Evolutionary conservation across 2,888 invertebrate species (phyloP).

Genomic region (Geotrupes spiniger): DNA sequence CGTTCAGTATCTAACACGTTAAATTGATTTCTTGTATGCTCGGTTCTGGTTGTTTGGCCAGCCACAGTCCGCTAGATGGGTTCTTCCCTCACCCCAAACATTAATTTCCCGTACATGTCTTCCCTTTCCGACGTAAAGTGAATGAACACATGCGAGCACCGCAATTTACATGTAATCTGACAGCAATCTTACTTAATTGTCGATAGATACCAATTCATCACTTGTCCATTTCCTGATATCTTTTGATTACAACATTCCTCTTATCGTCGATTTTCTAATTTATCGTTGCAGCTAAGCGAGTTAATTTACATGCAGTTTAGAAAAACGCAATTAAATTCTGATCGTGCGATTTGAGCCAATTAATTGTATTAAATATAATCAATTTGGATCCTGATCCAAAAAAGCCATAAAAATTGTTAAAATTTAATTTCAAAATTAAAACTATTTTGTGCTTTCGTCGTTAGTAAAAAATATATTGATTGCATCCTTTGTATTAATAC

Average conservation of each 20-base stretch:
- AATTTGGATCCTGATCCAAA: too few relatives aligned
- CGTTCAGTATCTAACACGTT: conserved; percentile 30
- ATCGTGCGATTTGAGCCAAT: too few relatives aligned
- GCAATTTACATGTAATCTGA: conserved; percentile 41
- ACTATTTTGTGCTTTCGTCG: too few relatives aligned
- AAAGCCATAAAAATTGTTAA: too few relatives aligned
- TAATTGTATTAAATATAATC: too few relatives aligned
- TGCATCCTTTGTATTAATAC: too few relatives aligned
- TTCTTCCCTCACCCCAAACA: conserved; percentile 42
- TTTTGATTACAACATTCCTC: conserved; percentile 3
- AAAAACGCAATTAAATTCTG: too few relatives aligned
- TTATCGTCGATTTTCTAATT: too few relatives aligned
- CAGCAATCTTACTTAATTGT: conserved; percentile 40
- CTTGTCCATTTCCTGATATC: conserved; percentile 21
- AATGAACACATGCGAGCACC: conserved; percentile 42
- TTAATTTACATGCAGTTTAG: too few relatives aligned
- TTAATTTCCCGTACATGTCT: conserved; percentile 49
- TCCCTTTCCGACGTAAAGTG: conserved; percentile 39
- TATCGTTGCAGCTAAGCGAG: too few relatives aligned
- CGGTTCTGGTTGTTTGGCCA: conserved; percentile 36
- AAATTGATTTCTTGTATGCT: conserved; percentile 42
- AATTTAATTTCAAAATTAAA: too few relatives aligned
- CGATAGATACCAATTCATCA: conserved; percentile 36
- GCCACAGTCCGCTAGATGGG: conserved; percentile 40
- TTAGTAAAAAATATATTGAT: too few relatives aligned